Percentiles rank a stretch among this genome's conserved stretches.
Evolutionary conservation across 2,888 invertebrate species (phyloP).

Genomic region (Spilarctia lutea): DNA sequence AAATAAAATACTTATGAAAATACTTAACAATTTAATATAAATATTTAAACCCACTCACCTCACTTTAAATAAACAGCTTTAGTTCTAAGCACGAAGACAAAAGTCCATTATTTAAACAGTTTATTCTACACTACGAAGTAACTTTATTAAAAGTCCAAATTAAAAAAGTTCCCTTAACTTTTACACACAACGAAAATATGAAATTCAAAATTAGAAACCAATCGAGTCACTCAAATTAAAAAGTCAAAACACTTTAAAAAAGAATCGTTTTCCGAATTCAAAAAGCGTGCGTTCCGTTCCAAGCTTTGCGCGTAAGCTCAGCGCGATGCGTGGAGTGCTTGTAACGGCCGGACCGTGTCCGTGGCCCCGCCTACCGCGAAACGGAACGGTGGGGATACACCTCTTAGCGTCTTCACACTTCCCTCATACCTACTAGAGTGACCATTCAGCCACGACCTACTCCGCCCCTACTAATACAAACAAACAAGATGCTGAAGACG

Average conservation of each 20-base stretch:
- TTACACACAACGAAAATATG: slow-evolving; percentile 31
- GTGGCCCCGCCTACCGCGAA: slow-evolving; percentile 75
- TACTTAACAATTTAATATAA: not conserved
- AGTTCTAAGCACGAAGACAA: slow-evolving; percentile 29
- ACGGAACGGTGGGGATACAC: slow-evolving; percentile 80
- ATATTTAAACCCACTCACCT: slow-evolving; percentile 43
- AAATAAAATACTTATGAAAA: not conserved
- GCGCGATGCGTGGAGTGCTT: slow-evolving; percentile 75
- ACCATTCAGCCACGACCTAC: slow-evolving; percentile 64
- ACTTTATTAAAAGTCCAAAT: slow-evolving; percentile 30
- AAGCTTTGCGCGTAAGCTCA: slow-evolving; percentile 75
- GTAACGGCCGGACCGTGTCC: slow-evolving; percentile 73
- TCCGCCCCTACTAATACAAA: slow-evolving; percentile 52
- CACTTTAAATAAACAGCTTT: slow-evolving; percentile 31
- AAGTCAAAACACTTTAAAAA: slow-evolving; percentile 52
- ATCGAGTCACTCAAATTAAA: slow-evolving; percentile 29
- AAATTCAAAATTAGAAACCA: slow-evolving; percentile 23
- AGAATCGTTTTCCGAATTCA: slow-evolving; percentile 57
- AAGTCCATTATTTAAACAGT: slow-evolving; percentile 49
- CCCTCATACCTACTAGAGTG: slow-evolving; percentile 80
- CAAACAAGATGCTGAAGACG: slow-evolving; percentile 25
- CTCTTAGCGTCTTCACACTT: slow-evolving; percentile 85
- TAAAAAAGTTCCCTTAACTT: slow-evolving; percentile 20
- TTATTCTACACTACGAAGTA: slow-evolving; percentile 28
- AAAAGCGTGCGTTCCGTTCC: slow-evolving; percentile 67